Evolutionary conservation across 2,797 vertebrate species (phyloP), one percentile per base, ranked within the genome.

Genomic region (Periparus ater): DNA sequence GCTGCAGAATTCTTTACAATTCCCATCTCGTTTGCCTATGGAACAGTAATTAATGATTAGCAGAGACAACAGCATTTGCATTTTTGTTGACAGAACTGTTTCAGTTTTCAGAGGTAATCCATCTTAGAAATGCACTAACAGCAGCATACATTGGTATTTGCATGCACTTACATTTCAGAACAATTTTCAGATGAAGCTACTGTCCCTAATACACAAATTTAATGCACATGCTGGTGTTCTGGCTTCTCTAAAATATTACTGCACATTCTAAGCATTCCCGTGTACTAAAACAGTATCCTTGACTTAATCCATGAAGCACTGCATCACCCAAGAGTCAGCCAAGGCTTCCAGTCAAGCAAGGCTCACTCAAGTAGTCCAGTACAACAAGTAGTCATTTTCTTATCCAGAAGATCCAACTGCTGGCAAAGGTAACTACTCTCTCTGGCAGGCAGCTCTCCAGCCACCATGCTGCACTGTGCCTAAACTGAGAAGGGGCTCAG

Each of bases 1-100:
- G 88, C 82, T 95, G 71, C 87, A 93, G 68, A 94, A 83, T 88
- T 96, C 91, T 96, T 96, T 91, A 93, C 26, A 81, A 77, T 94
- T 92, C 85, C 71, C 60, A 86, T 76, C 80, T 92, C 7, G 7
- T 93, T 94, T 94, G 71, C 70, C 89, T 93, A 70, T 77, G 81
- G 89, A 97, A 96, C 71, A 92, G 89, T 94, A 92, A 92, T 77
- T 95, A 88, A 86, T 71, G 84, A 95, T 95, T 90, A 97, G 63
- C 27, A 87, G 73, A 96, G 57, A 94, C 21, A 96, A 95, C 15
- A 96, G 76, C 6, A 79, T 94, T 93, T 91, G 72, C 73, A 78
- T 75, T 95, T 92, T 83, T 88, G 79, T 91, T 6, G 32, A 91
- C 72, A 93, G 91, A 94, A 92, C 68, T 51, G 61, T 80, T 86